Conservation (phyloP, 2,113 vertebrate genomes). For the Platysternon megacephalum region DNA sequence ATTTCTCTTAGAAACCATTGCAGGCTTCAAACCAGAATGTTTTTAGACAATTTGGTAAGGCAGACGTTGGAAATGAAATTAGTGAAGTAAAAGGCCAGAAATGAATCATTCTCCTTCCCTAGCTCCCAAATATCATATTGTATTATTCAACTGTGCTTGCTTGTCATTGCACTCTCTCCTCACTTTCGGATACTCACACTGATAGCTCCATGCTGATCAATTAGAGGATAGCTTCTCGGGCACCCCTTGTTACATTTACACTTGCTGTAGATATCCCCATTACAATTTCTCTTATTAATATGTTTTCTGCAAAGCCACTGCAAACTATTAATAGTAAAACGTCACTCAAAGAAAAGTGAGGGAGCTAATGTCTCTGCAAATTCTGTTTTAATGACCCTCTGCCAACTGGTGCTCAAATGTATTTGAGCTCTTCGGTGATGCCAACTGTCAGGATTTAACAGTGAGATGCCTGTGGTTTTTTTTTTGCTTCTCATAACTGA, state of each 20-base stretch:
- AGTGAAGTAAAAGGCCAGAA: conserved; percentile 76
- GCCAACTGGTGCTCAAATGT: conserved; percentile 88
- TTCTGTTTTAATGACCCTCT: conserved; percentile 92
- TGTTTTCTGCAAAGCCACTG: conserved; percentile 89
- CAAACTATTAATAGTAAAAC: conserved; percentile 92
- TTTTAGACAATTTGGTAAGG: conserved; percentile 72
- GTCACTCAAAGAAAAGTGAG: conserved; percentile 90
- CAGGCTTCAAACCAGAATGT: conserved; percentile 62
- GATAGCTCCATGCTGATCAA: conserved; percentile 85
- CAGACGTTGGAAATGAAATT: conserved; percentile 73
- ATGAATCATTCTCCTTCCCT: conserved; percentile 75
- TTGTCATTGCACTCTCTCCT: conserved; percentile 82
- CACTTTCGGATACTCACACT: conserved; percentile 78
- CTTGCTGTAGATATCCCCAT: conserved; percentile 82
- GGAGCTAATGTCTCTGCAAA: conserved; percentile 90
- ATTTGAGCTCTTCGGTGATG: conserved; percentile 89
- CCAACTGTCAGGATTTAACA: conserved; percentile 91
- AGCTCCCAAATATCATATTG: conserved; percentile 78
- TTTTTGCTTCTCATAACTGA: conserved; percentile 85
- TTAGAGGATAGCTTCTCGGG: conserved; percentile 80
- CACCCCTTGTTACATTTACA: conserved; percentile 79
- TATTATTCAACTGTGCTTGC: conserved; percentile 80
- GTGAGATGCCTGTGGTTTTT: conserved; percentile 85
- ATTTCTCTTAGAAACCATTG: conserved; percentile 70
- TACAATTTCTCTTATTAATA: conserved; percentile 87